Conservation (phyloP, 2,113 vertebrate genomes). For the Sinocyclocheilus anophthalmus region DNA sequence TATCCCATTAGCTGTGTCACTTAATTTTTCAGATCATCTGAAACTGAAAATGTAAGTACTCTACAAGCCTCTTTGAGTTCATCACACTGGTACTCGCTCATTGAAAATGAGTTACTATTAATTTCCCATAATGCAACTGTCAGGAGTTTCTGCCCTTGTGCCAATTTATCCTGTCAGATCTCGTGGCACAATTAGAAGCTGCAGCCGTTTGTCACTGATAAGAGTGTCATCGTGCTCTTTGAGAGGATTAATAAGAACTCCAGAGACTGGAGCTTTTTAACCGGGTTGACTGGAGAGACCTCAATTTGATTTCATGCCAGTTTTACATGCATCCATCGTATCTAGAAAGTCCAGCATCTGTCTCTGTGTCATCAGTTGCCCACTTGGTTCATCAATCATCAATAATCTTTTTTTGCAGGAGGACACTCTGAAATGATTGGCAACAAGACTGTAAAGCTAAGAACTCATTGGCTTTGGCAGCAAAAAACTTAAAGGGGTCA, state of each 20-base stretch:
- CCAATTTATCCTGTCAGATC: conserved; percentile 72
- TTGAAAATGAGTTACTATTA: conserved; percentile 28
- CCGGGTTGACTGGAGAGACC: conserved; percentile 45
- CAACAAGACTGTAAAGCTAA: background rate
- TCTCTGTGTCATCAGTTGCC: background rate
- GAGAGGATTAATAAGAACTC: conserved; percentile 70
- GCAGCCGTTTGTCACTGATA: conserved; percentile 70
- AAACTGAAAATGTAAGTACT: background rate
- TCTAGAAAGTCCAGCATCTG: conserved; percentile 44
- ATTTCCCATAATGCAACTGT: conserved; percentile 53
- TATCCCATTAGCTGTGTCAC: background rate
- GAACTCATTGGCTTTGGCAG: background rate
- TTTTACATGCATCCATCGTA: conserved; percentile 13
- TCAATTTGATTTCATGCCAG: conserved; percentile 1
- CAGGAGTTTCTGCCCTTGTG: conserved; percentile 51
- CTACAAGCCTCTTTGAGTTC: conserved; percentile 28
- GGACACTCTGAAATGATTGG: background rate
- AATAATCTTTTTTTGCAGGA: conserved; percentile 36
- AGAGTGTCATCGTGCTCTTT: conserved; percentile 67
- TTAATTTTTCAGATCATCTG: conserved; percentile 24
- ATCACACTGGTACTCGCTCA: background rate
- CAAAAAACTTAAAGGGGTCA: background rate
- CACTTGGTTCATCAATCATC: conserved; percentile 26
- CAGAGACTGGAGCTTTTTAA: conserved; percentile 49
- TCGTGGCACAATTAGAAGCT: conserved; percentile 70